These are phyloP conservation scores for Aromia moschata DNA, from an alignment of 2,888 invertebrate species.

Conservation along the genomic window DNA sequence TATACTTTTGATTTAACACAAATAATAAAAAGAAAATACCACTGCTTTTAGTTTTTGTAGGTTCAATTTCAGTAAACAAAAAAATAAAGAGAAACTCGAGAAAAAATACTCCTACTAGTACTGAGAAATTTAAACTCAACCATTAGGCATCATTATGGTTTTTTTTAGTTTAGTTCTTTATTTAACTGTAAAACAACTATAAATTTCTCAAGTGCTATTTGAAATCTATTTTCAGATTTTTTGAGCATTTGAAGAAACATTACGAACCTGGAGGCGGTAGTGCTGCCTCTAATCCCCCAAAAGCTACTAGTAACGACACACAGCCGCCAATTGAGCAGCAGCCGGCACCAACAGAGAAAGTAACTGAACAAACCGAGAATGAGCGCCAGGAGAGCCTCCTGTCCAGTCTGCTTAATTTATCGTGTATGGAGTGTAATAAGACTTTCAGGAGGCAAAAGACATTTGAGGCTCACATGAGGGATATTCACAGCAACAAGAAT, in stretches of 20 bases:
- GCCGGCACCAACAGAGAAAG: constrained; percentile 25
- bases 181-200: too few relatives aligned
- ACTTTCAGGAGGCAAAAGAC: constrained; percentile 72
- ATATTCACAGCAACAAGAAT: constrained; percentile 65
- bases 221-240: constrained; percentile 68
- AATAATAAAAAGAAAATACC: too few relatives aligned
- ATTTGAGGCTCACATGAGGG: constrained; percentile 70
- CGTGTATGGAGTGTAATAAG: constrained; percentile 64
- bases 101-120: too few relatives aligned
- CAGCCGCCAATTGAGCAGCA: constrained; percentile 30
- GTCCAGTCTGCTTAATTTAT: constrained; percentile 55
- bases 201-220: too few relatives aligned
- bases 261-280: constrained; percentile 70
- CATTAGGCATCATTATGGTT: too few relatives aligned
- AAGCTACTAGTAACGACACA: constrained; percentile 5
- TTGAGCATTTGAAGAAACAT: constrained; percentile 84
- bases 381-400: constrained; percentile 50
- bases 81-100: too few relatives aligned
- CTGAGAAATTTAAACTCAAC: too few relatives aligned
- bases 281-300: not conserved
- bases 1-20: too few relatives aligned
- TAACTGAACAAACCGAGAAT: constrained; percentile 31
- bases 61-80: too few relatives aligned
- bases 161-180: too few relatives aligned
- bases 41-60: too few relatives aligned